phyloP scores from a whole-genome alignment of 2,888 invertebrate genomes.

The Atethmia centrago region DNA sequence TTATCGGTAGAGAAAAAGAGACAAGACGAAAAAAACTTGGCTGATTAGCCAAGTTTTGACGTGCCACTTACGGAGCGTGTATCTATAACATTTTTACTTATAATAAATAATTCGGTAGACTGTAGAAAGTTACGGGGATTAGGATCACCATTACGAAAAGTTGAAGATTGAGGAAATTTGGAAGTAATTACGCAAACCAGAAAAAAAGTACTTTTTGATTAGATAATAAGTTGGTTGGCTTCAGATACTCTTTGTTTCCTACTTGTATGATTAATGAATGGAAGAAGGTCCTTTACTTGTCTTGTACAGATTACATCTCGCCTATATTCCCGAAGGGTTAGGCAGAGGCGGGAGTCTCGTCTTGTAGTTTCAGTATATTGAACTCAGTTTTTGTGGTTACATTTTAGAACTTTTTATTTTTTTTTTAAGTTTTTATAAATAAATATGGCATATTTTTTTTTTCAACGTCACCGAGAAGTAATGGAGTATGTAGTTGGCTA shows the following conservation, averaged over 20 bases:
- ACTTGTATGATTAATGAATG: constrained; percentile 6
- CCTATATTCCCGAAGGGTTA: not conserved
- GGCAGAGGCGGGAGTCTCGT: too few species aligned
- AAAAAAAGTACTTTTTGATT: constrained; percentile 8
- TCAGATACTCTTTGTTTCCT: constrained; percentile 4
- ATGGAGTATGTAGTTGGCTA: too few species aligned
- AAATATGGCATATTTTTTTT: too few species aligned
- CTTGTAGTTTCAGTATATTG: not conserved
- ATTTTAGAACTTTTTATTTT: too few species aligned
- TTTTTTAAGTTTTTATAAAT: not conserved
- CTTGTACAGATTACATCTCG: not conserved
- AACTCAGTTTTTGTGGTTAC: not conserved
- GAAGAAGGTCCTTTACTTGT: not conserved
- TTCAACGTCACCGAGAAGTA: too few species aligned
- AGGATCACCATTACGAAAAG: not conserved
- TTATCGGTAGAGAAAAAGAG: too few species aligned
- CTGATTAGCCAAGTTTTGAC: too few species aligned
- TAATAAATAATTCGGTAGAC: too few species aligned
- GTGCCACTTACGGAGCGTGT: too few species aligned
- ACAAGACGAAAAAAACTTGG: too few species aligned
- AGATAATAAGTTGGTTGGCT: constrained; percentile 18
- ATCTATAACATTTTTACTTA: too few species aligned
- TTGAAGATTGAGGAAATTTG: constrained; percentile 17
- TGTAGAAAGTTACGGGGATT: not conserved
- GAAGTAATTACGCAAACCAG: constrained; percentile 10